A percentile compares a stretch with the other conserved stretches of the same genome.
phyloP scores from a whole-genome alignment of 2,113 vertebrate species.

The Merops nubicus region DNA sequence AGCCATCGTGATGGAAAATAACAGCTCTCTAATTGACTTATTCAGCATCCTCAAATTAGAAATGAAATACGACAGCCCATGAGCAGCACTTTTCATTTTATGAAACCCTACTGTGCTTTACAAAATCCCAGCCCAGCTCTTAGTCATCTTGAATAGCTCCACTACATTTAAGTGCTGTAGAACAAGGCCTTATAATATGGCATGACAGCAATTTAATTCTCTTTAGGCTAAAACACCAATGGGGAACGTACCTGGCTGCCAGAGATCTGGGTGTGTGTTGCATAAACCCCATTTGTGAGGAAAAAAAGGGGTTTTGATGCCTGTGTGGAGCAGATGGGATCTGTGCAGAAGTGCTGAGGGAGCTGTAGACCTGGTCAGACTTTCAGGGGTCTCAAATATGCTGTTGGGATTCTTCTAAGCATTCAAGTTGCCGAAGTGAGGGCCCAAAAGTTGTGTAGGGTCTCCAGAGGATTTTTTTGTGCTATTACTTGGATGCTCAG shows the following conservation, averaged over 20 bases:
- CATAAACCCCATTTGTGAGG: not conserved
- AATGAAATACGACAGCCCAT: not conserved
- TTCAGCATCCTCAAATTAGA: not conserved
- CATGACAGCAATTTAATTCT: not conserved
- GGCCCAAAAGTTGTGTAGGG: not conserved
- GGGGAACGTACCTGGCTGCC: not conserved
- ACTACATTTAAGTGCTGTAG: not conserved
- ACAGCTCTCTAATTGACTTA: not conserved
- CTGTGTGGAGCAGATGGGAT: not conserved
- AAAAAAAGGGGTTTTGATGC: not conserved
- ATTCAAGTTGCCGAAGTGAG: not conserved
- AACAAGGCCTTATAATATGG: rapidly evolving
- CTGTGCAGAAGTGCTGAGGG: not conserved
- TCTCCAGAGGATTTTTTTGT: not conserved
- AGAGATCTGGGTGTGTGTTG: not conserved
- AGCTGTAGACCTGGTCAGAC: not conserved
- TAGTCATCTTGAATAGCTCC: not conserved
- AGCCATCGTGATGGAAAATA: not conserved
- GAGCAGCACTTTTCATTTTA: not conserved
- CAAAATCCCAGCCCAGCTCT: not conserved
- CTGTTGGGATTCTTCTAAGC: not conserved
- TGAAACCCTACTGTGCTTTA: not conserved
- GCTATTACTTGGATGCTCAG: not conserved
- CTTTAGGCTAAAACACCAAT: not conserved
- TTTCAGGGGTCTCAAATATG: not conserved